Evolutionary conservation across 30 jellyfish, hydroid and myxozoan species (phyloP), one percentile per base, ranked within the genome.

Genomic region (Clytia hemisphaerica): DNA sequence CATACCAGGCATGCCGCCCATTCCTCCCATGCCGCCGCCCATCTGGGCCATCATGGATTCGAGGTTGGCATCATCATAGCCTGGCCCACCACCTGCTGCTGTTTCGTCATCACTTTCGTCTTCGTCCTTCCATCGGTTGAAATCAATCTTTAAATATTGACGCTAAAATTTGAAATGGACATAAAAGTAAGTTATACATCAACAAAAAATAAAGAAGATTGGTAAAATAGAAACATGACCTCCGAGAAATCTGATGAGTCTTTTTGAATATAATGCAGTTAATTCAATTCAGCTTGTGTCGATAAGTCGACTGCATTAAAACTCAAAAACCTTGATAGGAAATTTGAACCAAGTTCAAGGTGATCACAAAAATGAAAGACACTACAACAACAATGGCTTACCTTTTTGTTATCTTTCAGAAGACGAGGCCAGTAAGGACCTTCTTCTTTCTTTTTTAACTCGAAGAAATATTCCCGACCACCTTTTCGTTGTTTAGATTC

Each of bases 51-150:
- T 84, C 95, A 84, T 76, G 61, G 77, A 93, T 77, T 77, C 93
- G n/a, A 85, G 65, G 53, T 60, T 77, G 4, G 82, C 88, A 49
- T 84, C 92, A 59, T 76, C 73, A 62, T 42, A 16, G 19, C 50
- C 73, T n/a, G n/a, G n/a, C n/a, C n/a, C n/a, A 15, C 10, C 24
- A 10, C 77, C 63, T 12, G 51, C 50, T n/a, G n/a, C n/a, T n/a
- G n/a, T n/a, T 15, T 72, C 95, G 6, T 85, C 95, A 61, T 76
- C 95, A 4, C 91, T 69, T 37, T 85, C 95, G 64, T 85, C 95
- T 37, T 85, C 95, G 54, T 85, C 95, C 45, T 78, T 85, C 95
- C 95, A 85, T 26, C 95, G 53, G 79, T 61, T 78, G 75, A 85
- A 85, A 47, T 85, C 95, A 12, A 85, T 61, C 65, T 85, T 85